Evolutionary conservation across 2,797 vertebrate genomes (phyloP).

Genomic region (Siniperca obscura): DNA sequence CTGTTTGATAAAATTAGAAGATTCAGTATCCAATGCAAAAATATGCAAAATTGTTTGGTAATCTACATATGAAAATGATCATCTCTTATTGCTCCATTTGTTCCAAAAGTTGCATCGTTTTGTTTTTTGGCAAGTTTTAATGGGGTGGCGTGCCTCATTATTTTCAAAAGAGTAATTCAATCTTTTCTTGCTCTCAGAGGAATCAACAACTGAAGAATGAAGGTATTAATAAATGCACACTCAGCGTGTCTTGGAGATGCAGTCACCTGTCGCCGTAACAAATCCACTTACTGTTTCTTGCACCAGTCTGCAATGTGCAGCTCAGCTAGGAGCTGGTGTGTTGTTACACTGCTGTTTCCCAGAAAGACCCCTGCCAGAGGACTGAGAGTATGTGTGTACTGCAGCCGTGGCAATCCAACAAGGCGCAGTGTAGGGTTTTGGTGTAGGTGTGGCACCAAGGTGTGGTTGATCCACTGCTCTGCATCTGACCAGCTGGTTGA

Average conservation of each 20-base stretch:
- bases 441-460: conserved; percentile 80
- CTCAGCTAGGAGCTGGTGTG: conserved; percentile 61
- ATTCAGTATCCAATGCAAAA: neutral
- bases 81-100: neutral
- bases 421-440: conserved; percentile 73
- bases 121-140: conserved; percentile 28
- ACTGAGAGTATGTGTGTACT: conserved; percentile 22
- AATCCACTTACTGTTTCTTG: conserved; percentile 69
- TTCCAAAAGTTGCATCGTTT: conserved; percentile 10
- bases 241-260: conserved; percentile 11
- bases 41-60: conserved; percentile 13
- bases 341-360: conserved; percentile 71
- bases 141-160: conserved; percentile 9
- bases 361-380: conserved; percentile 28
- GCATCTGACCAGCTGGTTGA: conserved; percentile 76
- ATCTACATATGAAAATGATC: neutral
- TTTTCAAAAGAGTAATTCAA: conserved; percentile 32
- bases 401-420: conserved; percentile 76
- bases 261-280: neutral
- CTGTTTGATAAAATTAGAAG: neutral
- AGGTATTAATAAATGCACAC: conserved; percentile 5
- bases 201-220: neutral
- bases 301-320: conserved; percentile 65
- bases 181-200: neutral
- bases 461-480: conserved; percentile 79